Evolutionary conservation across 2,888 invertebrate genomes (phyloP).

Genomic region (Pyrrhosoma nymphula): DNA sequence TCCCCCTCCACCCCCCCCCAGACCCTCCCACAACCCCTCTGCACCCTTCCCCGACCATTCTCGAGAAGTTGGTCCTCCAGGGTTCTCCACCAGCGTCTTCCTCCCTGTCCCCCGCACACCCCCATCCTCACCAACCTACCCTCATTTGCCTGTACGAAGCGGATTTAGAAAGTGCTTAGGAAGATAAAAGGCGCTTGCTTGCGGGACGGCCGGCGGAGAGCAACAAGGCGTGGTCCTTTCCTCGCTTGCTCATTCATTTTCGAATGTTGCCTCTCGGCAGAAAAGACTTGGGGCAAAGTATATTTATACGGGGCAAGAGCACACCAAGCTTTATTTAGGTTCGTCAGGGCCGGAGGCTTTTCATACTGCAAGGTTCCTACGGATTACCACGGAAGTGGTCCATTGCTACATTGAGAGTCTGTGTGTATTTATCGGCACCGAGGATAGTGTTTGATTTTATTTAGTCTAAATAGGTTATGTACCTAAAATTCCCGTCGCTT

Average conservation of each 20-base stretch:
- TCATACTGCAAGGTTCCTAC: too few relatives aligned
- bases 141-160: neutral
- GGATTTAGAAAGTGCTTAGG: constrained; percentile 24
- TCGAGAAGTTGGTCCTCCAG: constrained; percentile 21
- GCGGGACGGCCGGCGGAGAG: neutral
- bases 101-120: neutral
- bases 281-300: neutral
- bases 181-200: neutral
- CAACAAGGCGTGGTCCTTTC: neutral
- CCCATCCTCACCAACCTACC: neutral
- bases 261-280: neutral
- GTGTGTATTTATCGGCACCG: too few relatives aligned
- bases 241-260: neutral
- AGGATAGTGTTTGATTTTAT: too few relatives aligned
- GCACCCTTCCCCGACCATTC: neutral
- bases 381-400: too few relatives aligned
- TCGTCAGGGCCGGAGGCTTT: neutral
- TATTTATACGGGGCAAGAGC: neutral
- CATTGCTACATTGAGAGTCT: too few relatives aligned
- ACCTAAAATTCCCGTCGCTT: too few relatives aligned
- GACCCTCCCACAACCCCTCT: neutral
- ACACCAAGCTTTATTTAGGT: neutral
- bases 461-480: too few relatives aligned
- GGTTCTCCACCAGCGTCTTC: neutral
- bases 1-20: neutral